phyloP scores from a whole-genome alignment of 2,888 invertebrate species.

The Antitype chi region DNA sequence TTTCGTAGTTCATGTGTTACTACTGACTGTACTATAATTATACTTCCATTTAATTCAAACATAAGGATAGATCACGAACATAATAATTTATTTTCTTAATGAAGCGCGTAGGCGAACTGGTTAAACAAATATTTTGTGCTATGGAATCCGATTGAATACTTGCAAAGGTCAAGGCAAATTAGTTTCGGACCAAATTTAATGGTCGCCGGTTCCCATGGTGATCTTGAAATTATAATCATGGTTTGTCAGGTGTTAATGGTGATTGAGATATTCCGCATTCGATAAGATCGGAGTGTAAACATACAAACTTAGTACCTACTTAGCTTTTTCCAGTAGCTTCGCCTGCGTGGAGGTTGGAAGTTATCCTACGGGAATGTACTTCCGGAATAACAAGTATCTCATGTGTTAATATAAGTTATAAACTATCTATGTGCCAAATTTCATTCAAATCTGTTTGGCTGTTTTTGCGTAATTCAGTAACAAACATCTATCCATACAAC shows the following conservation, averaged over 20 bases:
- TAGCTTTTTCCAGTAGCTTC: no score
- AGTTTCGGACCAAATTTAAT: conserved; percentile 24
- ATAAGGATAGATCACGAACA: neutral
- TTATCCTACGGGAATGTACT: no score
- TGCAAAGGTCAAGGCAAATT: conserved; percentile 58
- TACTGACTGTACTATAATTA: neutral
- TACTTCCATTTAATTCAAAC: neutral
- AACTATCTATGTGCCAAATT: no score
- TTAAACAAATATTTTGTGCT: conserved; percentile 26
- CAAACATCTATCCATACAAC: no score
- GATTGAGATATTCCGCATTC: conserved; percentile 13
- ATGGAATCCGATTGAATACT: conserved; percentile 27
- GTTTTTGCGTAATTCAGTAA: no score
- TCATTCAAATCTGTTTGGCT: no score
- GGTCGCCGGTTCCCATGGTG: neutral
- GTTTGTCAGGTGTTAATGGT: conserved; percentile 2
- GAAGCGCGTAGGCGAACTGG: conserved; percentile 50
- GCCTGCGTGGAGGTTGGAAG: no score
- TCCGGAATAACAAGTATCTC: no score
- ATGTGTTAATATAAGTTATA: no score
- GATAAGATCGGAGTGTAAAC: neutral
- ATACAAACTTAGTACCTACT: no score
- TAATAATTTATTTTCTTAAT: conserved; percentile 6
- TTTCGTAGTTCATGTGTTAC: no score
- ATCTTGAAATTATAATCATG: conserved; percentile 22